These are phyloP conservation scores for Xerus inauris DNA, from an alignment of 2,113 vertebrate genomes.

Conservation along the genomic window DNA sequence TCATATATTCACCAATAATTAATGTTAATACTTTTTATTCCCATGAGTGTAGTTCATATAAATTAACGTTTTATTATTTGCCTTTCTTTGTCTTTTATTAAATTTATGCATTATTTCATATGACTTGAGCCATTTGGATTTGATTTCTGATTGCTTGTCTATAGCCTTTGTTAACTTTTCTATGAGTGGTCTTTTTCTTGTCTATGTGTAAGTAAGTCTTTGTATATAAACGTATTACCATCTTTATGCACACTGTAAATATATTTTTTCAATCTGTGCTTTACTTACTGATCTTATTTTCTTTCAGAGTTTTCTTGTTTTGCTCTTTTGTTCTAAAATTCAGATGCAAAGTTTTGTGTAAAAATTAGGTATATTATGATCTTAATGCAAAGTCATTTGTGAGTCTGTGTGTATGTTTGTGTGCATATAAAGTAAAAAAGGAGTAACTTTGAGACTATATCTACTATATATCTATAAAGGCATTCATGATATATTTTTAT, in stretches of 20 bases:
- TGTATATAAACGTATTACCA: not conserved
- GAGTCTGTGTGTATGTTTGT: not conserved
- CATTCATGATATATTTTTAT: not conserved
- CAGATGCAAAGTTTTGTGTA: not conserved
- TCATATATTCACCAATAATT: not conserved
- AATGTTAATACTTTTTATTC: not conserved
- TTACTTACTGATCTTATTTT: constrained; percentile 4
- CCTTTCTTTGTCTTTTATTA: constrained; percentile 13
- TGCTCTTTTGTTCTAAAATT: not conserved
- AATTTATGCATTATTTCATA: not conserved
- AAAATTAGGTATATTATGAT: not conserved
- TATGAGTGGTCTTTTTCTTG: not conserved
- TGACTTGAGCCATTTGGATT: not conserved
- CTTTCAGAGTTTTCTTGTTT: not conserved
- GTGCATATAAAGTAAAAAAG: not conserved
- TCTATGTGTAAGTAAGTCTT: not conserved
- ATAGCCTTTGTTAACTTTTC: not conserved
- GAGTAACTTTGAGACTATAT: not conserved
- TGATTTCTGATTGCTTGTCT: not conserved
- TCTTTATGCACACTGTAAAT: not conserved
- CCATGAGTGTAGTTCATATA: not conserved
- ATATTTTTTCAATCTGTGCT: not conserved
- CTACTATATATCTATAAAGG: not conserved
- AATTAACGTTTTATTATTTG: constrained; percentile 16
- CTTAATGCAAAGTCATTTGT: not conserved